phyloP scores from a whole-genome alignment of 2,797 vertebrate species.

The Pterois miles region DNA sequence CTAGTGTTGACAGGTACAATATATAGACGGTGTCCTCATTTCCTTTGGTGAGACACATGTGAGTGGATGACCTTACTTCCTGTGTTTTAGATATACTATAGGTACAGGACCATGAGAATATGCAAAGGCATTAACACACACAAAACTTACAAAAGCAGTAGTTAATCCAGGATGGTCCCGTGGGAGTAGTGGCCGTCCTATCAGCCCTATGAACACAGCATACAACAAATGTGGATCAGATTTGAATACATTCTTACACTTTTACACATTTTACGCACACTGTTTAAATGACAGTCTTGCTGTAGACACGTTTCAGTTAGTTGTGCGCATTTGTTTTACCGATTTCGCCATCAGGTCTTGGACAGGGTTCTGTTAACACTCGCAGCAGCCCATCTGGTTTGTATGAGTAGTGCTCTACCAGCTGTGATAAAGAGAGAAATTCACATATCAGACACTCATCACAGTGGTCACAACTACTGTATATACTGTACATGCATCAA shows the following conservation, averaged over 20 bases:
- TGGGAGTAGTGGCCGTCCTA: conserved; percentile 50
- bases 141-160: conserved; percentile 31
- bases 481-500: too few relatives aligned
- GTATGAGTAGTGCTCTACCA: conserved; percentile 98
- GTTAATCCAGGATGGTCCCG: conserved; percentile 43
- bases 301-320: neutral
- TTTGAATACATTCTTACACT: neutral
- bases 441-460: conserved; percentile 14
- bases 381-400: conserved; percentile 94
- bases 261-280: too few relatives aligned
- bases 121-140: neutral
- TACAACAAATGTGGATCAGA: neutral
- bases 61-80: neutral
- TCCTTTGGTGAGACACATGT: neutral
- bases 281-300: neutral
- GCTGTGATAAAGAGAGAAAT: conserved; percentile 68
- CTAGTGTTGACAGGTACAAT: neutral
- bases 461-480: too few relatives aligned
- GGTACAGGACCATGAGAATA: neutral
- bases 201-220: conserved; percentile 15
- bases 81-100: neutral
- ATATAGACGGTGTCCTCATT: neutral
- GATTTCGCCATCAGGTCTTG: conserved; percentile 67
- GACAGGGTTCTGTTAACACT: conserved; percentile 90
- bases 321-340: conserved; percentile 39